Conservation (phyloP, 2,888 invertebrate genomes). For the Mesorhabditis sp. region DNA sequence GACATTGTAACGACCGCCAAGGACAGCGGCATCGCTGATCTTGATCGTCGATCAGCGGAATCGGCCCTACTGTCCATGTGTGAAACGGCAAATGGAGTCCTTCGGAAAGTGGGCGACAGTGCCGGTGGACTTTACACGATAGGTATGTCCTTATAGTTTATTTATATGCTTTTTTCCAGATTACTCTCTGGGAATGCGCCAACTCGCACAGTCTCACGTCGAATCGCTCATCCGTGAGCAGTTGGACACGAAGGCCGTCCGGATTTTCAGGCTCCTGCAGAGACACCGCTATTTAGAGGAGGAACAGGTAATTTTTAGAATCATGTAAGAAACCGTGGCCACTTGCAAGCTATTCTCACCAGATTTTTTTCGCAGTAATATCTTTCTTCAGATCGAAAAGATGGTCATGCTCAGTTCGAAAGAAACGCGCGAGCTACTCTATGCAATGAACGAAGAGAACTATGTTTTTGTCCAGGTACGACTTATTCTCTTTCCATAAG, state of each 20-base stretch:
- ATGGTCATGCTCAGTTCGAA: constrained; percentile 88
- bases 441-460: constrained; percentile 78
- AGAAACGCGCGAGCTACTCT: constrained; percentile 82
- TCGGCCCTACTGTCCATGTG: constrained; percentile 63
- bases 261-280: constrained; percentile 75
- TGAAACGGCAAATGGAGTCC: constrained; percentile 75
- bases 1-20: constrained; percentile 33
- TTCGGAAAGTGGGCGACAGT: constrained; percentile 75
- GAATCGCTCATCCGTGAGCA: constrained; percentile 81
- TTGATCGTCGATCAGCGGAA: constrained; percentile 55
- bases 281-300: constrained; percentile 80
- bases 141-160: constrained; percentile 60
- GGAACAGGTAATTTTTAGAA: constrained; percentile 60
- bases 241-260: constrained; percentile 71
- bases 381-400: constrained; percentile 74
- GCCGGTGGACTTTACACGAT: constrained; percentile 79
- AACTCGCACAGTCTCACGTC: constrained; percentile 72
- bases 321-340: too few relatives aligned
- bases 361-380: neutral
- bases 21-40: constrained; percentile 21
- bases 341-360: neutral
- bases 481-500: constrained; percentile 37
- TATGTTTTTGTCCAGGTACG: constrained; percentile 64
- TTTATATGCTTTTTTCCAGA: constrained; percentile 42
- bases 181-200: constrained; percentile 70